Evolutionary conservation across 1,140 invertebrate genomes (phyloP).

Genomic region (Zaprionus davidi): DNA sequence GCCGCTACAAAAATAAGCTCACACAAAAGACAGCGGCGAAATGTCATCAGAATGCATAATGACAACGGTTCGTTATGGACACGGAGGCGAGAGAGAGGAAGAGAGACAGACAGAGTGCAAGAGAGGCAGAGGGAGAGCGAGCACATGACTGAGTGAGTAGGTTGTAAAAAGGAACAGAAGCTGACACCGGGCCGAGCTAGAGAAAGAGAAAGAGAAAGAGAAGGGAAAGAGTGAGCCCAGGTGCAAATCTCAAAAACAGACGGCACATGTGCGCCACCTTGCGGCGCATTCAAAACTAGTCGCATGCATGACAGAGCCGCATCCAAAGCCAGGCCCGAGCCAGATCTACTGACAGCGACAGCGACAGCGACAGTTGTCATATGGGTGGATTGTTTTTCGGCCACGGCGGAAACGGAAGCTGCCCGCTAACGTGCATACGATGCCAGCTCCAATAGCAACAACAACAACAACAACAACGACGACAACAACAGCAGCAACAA

Average conservation of each 20-base stretch:
- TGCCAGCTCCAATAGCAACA: slow-evolving; percentile 41
- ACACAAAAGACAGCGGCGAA: slow-evolving; percentile 62
- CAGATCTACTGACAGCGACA: slow-evolving; percentile 17
- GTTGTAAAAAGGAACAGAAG: slow-evolving; percentile 2
- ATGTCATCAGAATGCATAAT: slow-evolving; percentile 80
- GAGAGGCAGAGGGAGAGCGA: neutral
- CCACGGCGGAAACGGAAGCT: slow-evolving; percentile 73
- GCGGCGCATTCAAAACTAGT: slow-evolving; percentile 63
- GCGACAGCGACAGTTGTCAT: slow-evolving; percentile 68
- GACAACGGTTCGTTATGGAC: slow-evolving; percentile 52
- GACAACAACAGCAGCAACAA: slow-evolving; percentile 30
- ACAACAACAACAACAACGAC: slow-evolving; percentile 22
- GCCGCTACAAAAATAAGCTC: slow-evolving; percentile 64
- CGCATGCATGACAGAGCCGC: slow-evolving; percentile 52
- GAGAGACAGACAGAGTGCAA: neutral
- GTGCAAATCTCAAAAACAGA: slow-evolving; percentile 65
- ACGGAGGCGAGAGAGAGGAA: neutral
- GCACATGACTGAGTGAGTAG: slow-evolving; percentile 1
- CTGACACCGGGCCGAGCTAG: neutral
- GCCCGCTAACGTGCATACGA: slow-evolving; percentile 65
- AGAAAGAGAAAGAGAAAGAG: neutral
- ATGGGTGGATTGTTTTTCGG: slow-evolving; percentile 76
- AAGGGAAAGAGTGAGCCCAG: slow-evolving; percentile 11
- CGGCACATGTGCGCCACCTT: slow-evolving; percentile 66
- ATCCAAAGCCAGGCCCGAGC: neutral